A percentile compares a stretch with the other conserved stretches of the same genome.
These are phyloP conservation scores for Corythoichthys haematopterus DNA, from an alignment of 2,113 vertebrate species.

Conservation along the genomic window DNA sequence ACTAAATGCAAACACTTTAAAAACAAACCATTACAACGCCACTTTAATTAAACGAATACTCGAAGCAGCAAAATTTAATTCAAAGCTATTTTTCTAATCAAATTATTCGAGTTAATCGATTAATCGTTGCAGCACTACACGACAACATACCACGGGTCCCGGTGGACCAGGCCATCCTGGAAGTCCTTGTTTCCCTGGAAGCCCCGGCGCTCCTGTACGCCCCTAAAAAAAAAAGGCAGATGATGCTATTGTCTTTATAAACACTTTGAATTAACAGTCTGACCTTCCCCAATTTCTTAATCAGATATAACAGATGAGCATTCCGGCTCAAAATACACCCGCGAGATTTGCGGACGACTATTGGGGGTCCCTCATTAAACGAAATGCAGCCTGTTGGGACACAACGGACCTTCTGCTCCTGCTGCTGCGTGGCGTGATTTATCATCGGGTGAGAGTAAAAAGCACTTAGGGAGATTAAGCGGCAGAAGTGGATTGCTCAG, in stretches of 20 bases:
- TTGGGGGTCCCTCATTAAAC: slow-evolving; percentile 37
- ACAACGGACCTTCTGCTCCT: slow-evolving; percentile 29
- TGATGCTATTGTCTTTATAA: neutral
- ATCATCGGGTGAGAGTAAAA: slow-evolving; percentile 41
- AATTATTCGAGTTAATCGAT: too few species aligned
- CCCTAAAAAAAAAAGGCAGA: slow-evolving; percentile 68
- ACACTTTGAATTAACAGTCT: neutral
- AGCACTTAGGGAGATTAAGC: slow-evolving; percentile 69
- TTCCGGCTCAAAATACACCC: neutral
- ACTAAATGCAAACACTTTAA: too few species aligned
- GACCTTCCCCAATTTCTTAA: slow-evolving; percentile 3
- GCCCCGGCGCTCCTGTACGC: slow-evolving; percentile 82
- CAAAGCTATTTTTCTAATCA: too few species aligned
- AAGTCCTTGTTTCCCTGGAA: slow-evolving; percentile 83
- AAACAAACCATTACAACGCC: too few species aligned
- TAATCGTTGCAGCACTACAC: too few species aligned
- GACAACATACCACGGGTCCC: slow-evolving; percentile 75
- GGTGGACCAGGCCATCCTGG: slow-evolving; percentile 80
- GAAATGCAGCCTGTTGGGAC: slow-evolving; percentile 31
- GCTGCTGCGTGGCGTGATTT: slow-evolving; percentile 49
- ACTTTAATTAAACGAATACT: too few species aligned
- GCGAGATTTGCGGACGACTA: slow-evolving; percentile 22
- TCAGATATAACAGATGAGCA: neutral
- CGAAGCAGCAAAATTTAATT: too few species aligned
- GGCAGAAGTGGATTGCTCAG: slow-evolving; percentile 52